These are phyloP conservation scores for Tinea semifulvella DNA, from an alignment of 2,888 invertebrate genomes.

Conservation along the genomic window DNA sequence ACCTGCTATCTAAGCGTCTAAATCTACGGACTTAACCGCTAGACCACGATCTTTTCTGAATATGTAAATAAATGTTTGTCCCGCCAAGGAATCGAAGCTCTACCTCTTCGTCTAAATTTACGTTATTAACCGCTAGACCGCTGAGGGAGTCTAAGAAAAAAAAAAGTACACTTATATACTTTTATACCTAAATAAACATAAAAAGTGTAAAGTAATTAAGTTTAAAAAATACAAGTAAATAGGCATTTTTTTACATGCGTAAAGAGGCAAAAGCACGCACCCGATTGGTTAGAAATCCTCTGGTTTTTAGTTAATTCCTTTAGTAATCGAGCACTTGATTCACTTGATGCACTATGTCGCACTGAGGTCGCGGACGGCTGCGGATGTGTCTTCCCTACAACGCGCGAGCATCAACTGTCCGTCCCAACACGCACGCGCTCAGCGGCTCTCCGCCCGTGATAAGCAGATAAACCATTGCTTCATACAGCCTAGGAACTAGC, in stretches of 20 bases:
- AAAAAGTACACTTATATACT: no score
- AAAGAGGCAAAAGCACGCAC: constrained; percentile 3
- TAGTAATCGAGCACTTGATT: constrained; percentile 8
- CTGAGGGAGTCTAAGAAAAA: no score
- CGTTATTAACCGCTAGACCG: no score
- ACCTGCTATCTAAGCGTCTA: no score
- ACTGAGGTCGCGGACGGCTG: constrained; percentile 23
- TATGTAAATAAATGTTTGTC: no score
- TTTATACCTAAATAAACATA: no score
- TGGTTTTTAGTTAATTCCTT: neutral
- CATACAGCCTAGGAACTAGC: constrained; percentile 6
- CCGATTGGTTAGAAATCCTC: neutral
- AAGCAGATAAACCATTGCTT: constrained; percentile 31
- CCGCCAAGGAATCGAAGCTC: no score
- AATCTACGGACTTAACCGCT: no score
- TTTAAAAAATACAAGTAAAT: neutral
- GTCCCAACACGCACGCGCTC: constrained; percentile 25
- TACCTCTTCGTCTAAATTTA: no score
- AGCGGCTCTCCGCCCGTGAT: constrained; percentile 26
- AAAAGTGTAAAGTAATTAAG: neutral
- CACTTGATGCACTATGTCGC: constrained; percentile 2
- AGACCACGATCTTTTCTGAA: no score
- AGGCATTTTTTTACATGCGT: constrained; percentile 5
- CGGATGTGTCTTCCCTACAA: constrained; percentile 58
- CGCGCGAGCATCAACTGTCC: constrained; percentile 62